Conservation (phyloP, 2,113 vertebrate genomes). For the Marmota flaviventris region DNA sequence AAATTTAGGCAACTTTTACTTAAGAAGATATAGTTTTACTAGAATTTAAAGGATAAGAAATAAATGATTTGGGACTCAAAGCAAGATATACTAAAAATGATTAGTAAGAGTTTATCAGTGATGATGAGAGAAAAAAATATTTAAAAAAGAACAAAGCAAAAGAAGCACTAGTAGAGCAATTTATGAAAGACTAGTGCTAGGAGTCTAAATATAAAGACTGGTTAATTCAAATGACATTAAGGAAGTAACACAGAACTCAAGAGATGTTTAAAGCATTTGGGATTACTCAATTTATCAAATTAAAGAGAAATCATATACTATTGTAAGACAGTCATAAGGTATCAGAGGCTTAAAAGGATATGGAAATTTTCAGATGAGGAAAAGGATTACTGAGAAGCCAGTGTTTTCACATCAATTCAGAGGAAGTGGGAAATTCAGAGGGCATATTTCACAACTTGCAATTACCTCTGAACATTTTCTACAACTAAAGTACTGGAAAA, state of each 20-base stretch:
- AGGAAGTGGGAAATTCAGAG: neutral
- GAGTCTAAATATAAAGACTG: neutral
- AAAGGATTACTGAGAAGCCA: neutral
- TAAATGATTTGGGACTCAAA: neutral
- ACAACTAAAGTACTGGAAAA: neutral
- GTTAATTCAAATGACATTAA: neutral
- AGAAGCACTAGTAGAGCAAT: neutral
- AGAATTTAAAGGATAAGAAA: neutral
- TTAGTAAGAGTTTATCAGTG: neutral
- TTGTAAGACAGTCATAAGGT: neutral
- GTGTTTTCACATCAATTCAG: neutral
- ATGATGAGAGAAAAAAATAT: neutral
- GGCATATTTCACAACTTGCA: neutral
- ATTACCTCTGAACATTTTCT: neutral
- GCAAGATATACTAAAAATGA: neutral
- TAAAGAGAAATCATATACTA: neutral
- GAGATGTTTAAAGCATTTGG: neutral
- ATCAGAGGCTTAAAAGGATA: neutral
- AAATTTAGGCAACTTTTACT: neutral
- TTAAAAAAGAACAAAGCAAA: neutral
- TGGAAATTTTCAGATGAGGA: neutral
- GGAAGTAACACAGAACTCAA: neutral
- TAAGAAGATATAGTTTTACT: neutral
- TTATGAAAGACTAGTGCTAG: neutral
- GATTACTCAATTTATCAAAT: conserved; percentile 2